Evolutionary conservation across 2,797 vertebrate species (phyloP).

Genomic region (Ctenochaetus hawaiiensis): DNA sequence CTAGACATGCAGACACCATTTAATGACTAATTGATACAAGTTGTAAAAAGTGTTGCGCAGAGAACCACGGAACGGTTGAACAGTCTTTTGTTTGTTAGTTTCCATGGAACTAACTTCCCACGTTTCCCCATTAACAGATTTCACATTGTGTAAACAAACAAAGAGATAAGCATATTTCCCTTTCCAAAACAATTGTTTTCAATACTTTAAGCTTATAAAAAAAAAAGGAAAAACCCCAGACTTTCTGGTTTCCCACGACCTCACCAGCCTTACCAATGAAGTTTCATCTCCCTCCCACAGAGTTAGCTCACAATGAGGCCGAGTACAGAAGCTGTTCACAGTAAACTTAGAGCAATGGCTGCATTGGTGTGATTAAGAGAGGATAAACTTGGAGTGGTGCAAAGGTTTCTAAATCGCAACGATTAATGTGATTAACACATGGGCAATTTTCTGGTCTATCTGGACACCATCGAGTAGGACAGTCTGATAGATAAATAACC

Average conservation of each 20-base stretch:
- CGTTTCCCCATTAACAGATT: not conserved
- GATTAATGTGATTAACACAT: constrained; percentile 46
- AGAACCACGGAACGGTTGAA: not conserved
- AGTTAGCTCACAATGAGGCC: constrained; percentile 23
- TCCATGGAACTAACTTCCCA: constrained; percentile 15
- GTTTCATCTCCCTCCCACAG: constrained; percentile 31
- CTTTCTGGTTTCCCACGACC: constrained; percentile 37
- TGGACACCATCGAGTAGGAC: constrained; percentile 49
- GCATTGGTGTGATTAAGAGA: constrained; percentile 61
- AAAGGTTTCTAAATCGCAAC: constrained; percentile 33
- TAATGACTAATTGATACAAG: not conserved
- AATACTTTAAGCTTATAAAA: not conserved
- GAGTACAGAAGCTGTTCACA: constrained; percentile 31
- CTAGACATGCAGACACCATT: not conserved
- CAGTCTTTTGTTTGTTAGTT: constrained; percentile 26
- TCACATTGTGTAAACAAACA: not conserved
- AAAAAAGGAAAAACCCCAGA: not conserved
- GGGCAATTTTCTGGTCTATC: constrained; percentile 43
- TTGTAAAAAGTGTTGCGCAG: not conserved
- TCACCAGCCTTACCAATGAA: constrained; percentile 17
- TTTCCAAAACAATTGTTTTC: not conserved
- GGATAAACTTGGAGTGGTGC: constrained; percentile 53
- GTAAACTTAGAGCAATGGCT: constrained; percentile 49
- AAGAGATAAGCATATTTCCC: not conserved
- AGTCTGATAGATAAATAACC: constrained; percentile 44